Conservation (phyloP, 1,140 invertebrate genomes). For the Lordiphosa mommai region DNA sequence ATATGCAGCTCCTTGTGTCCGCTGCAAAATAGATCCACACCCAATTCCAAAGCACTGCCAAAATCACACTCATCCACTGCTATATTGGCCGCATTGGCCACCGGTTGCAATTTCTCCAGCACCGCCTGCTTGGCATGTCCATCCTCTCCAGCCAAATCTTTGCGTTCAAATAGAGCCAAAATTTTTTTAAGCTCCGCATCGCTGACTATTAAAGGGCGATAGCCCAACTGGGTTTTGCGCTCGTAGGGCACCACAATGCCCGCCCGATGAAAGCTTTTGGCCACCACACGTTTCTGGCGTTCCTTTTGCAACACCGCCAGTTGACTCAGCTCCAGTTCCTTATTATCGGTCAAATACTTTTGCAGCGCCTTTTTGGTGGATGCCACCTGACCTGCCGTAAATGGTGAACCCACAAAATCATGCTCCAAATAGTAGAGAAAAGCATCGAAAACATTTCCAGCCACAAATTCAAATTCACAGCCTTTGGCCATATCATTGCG, state of each 20-base stretch:
- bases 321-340: slow-evolving; percentile 79
- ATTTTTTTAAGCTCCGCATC: slow-evolving; percentile 89
- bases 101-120: slow-evolving; percentile 86
- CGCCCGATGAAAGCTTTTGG: slow-evolving; percentile 90
- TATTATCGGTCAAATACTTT: slow-evolving; percentile 83
- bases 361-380: slow-evolving; percentile 84
- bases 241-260: slow-evolving; percentile 94
- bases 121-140: slow-evolving; percentile 82
- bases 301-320: slow-evolving; percentile 78
- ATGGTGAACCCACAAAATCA: slow-evolving; percentile 84
- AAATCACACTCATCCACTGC: slow-evolving; percentile 96
- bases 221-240: slow-evolving; percentile 89
- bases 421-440: slow-evolving; percentile 85
- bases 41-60: slow-evolving; percentile 92
- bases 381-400: slow-evolving; percentile 83
- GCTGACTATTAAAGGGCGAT: slow-evolving; percentile 87
- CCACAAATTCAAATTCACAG: slow-evolving; percentile 85
- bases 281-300: slow-evolving; percentile 85
- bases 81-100: slow-evolving; percentile 84
- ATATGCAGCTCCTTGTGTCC: slow-evolving; percentile 86
- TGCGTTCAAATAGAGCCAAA: slow-evolving; percentile 83
- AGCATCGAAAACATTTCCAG: slow-evolving; percentile 92
- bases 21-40: slow-evolving; percentile 90
- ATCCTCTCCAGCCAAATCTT: slow-evolving; percentile 82
- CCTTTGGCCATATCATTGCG: slow-evolving; percentile 86